Conservation (phyloP, 2,797 vertebrate species). For the Fundulus diaphanus region DNA sequence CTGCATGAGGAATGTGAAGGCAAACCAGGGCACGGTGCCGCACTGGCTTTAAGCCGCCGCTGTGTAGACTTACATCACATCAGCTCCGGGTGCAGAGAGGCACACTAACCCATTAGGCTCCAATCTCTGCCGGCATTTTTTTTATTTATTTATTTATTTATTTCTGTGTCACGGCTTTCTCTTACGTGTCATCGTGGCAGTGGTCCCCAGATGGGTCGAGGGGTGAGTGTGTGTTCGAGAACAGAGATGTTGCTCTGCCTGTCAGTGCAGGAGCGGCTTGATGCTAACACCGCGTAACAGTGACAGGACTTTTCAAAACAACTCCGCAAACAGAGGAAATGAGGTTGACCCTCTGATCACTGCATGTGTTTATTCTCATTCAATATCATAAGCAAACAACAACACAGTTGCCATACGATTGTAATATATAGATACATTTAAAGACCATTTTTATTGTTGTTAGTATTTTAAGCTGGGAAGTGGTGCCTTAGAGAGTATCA, state of each 20-base stretch:
- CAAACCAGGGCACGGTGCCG: constrained; percentile 39
- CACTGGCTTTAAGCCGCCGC: constrained; percentile 55
- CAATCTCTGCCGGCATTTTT: constrained; percentile 36
- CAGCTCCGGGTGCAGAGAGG: constrained; percentile 61
- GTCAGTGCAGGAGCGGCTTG: constrained; percentile 8
- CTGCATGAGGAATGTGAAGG: constrained; percentile 43
- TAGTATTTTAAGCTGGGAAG: neutral
- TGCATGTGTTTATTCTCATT: neutral
- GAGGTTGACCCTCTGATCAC: constrained; percentile 31
- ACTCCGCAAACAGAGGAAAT: constrained; percentile 5
- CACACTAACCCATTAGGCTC: constrained; percentile 71
- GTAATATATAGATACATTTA: neutral
- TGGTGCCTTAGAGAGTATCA: neutral
- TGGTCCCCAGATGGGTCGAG: constrained; percentile 17
- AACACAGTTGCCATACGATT: neutral
- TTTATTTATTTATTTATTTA: constrained; percentile 8
- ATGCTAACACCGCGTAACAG: constrained; percentile 14
- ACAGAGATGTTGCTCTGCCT: constrained; percentile 26
- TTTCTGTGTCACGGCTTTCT: constrained; percentile 60
- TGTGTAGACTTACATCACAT: constrained; percentile 70
- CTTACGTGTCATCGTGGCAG: constrained; percentile 61
- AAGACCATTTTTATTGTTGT: neutral
- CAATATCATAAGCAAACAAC: neutral
- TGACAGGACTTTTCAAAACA: constrained; percentile 22
- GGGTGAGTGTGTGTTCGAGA: constrained; percentile 18